Base-by-base conservation (phyloP, 2,888 invertebrate species). In the Spisula subtruncata region DNA sequence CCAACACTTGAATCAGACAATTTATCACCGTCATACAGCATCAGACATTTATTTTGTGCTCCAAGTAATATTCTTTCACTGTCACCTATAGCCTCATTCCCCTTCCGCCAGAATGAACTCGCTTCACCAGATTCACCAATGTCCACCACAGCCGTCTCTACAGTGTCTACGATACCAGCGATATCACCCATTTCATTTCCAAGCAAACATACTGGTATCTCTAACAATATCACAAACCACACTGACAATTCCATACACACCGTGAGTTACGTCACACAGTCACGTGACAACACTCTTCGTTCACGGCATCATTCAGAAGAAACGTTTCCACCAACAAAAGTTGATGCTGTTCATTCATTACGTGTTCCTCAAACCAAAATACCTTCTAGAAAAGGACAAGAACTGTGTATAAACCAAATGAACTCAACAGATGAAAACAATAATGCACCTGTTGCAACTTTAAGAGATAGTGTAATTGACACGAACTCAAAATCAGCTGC, bases 101-200 rank as follows among this genome's bases (percentile, higher is more conserved):
- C 92, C 20, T 93, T 93, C 83, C 85, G 93, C 35, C 92, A 93
- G 16, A 89, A 90, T 71, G 93, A 93, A 79, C 86, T 93, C 16
- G 93, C 93, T 14, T 93, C 93, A 18, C 93, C 93, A 6, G 91
- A 89, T 48, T 92, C 93, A 0, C 93, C 93, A 16, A 46, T 87
- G 29, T 56, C 91, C 32, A 75, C 32, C 35, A 75, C 75, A 35
- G 16, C 75, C 32, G 35, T 35, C 12, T 18, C 75, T 18, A 18
- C 75, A 29, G 66, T 85, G 8, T 54, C 90, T 6, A 29, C 56
- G 0, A 14, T 83, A 5, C 35, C 85, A 16, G 51, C n/a, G 16
- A 5, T 79, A 25, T 56, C 85, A 14, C 85, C 79, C 12, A 54
- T 46, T 41, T 51, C 85, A 79, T 12, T 32, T 12, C 75, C 75